Evolutionary conservation across 2,113 vertebrate species (phyloP).

Genomic region (Gobio gobio): DNA sequence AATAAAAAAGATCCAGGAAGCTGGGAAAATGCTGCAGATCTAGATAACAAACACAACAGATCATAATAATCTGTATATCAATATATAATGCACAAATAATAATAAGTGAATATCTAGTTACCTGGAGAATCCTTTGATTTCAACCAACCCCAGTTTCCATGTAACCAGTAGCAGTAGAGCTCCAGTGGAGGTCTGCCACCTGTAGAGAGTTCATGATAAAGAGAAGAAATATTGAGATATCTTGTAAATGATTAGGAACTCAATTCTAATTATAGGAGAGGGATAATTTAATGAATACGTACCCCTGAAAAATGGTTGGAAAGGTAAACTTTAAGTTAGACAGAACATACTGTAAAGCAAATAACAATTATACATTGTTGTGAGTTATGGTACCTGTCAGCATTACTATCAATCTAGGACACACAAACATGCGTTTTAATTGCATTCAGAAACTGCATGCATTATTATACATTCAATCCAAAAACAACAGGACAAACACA

Average conservation of each 20-base stretch:
- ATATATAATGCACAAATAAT: not conserved
- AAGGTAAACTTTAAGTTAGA: constrained; percentile 95
- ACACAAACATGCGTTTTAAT: not conserved
- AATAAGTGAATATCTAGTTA: constrained; percentile 58
- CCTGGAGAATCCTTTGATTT: constrained; percentile 86
- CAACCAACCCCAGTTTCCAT: constrained; percentile 90
- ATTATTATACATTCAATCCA: not conserved
- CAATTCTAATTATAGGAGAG: not conserved
- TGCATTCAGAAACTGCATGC: not conserved
- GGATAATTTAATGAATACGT: constrained; percentile 70
- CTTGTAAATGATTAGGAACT: not conserved
- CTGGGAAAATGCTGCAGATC: constrained; percentile 84
- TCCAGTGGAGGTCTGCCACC: constrained; percentile 91
- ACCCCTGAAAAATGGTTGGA: constrained; percentile 98
- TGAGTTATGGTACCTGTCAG: not conserved
- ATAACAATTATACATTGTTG: constrained; percentile 33
- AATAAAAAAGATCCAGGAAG: constrained; percentile 89
- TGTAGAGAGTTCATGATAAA: constrained; percentile 62
- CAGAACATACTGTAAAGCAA: constrained; percentile 92
- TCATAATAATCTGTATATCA: not conserved
- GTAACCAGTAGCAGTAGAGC: constrained; percentile 84
- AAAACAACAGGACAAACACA: not conserved
- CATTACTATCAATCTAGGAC: not conserved
- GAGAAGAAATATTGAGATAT: not conserved
- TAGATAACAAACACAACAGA: constrained; percentile 57